These are phyloP conservation scores for Tiaroga cobitis DNA, from an alignment of 2,797 vertebrate genomes.

Conservation along the genomic window DNA sequence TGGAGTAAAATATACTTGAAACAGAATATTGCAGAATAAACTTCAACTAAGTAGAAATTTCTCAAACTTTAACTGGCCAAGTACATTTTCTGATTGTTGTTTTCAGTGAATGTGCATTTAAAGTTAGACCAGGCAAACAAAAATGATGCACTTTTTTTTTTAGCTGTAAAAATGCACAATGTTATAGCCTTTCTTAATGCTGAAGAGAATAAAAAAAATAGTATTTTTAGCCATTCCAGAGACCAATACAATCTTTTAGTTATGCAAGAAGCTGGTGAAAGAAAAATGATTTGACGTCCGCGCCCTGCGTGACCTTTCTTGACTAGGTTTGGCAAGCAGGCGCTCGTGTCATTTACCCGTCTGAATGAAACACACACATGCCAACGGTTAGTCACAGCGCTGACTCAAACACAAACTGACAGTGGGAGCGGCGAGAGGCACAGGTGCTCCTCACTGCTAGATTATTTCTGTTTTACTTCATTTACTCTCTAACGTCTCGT, in stretches of 20 bases:
- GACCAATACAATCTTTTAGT: not conserved
- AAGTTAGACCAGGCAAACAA: not conserved
- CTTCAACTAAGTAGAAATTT: not conserved
- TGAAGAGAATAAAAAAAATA: not conserved
- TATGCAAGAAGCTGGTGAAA: not conserved
- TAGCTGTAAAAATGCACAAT: not conserved
- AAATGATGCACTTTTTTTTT: not conserved
- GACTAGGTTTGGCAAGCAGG: conserved; percentile 12
- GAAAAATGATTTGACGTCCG: not conserved
- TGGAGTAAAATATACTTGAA: not conserved
- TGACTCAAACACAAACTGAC: conserved; percentile 14
- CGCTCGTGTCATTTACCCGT: not conserved
- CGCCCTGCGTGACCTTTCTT: not conserved
- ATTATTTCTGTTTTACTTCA: not conserved
- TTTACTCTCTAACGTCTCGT: not conserved
- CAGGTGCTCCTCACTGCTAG: conserved; percentile 23
- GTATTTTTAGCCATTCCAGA: not conserved
- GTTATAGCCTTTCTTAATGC: not conserved
- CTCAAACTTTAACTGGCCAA: not conserved
- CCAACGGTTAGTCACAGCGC: conserved; percentile 1
- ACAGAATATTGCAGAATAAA: too few species aligned
- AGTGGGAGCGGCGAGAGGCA: conserved; percentile 24
- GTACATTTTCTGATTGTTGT: not conserved
- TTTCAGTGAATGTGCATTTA: not conserved
- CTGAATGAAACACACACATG: not conserved